Percentiles rank a stretch among this genome's conserved stretches.
Evolutionary conservation across 2,113 vertebrate genomes (phyloP).

Genomic region (Oreochromis niloticus): DNA sequence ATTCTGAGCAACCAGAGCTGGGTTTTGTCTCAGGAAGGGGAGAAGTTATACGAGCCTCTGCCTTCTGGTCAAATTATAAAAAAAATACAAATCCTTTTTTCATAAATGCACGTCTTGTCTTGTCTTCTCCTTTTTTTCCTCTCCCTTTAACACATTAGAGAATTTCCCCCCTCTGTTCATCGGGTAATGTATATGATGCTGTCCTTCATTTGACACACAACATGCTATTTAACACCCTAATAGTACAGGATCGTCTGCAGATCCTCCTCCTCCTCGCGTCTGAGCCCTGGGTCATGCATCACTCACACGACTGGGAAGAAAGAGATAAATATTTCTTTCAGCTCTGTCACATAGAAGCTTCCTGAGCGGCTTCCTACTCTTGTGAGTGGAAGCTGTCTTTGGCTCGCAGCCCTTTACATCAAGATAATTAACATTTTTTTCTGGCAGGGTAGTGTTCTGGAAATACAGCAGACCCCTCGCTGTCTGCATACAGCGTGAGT

Average conservation of each 20-base stretch:
- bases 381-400: conserved; percentile 3
- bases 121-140: conserved; percentile 18
- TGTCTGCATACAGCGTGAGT: neutral
- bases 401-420: neutral
- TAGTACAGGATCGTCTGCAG: conserved; percentile 16
- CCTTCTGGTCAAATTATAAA: conserved; percentile 33
- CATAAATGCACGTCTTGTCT: conserved; percentile 41
- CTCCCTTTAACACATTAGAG: conserved; percentile 24
- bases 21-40: conserved; percentile 43
- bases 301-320: conserved; percentile 52
- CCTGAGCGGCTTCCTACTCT: conserved; percentile 52
- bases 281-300: conserved; percentile 56
- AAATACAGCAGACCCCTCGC: neutral
- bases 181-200: conserved; percentile 37
- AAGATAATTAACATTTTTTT: conserved; percentile 8
- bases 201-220: conserved; percentile 51
- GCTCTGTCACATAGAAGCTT: conserved; percentile 58
- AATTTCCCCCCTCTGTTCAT: neutral
- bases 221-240: conserved; percentile 59
- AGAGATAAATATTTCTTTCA: conserved; percentile 70
- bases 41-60: conserved; percentile 42
- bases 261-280: conserved; percentile 10
- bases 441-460: neutral
- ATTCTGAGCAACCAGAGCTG: conserved; percentile 58
- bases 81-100: conserved; percentile 5